phyloP scores from a whole-genome alignment of 2,113 vertebrate genomes.

The Tauraco erythrolophus region DNA sequence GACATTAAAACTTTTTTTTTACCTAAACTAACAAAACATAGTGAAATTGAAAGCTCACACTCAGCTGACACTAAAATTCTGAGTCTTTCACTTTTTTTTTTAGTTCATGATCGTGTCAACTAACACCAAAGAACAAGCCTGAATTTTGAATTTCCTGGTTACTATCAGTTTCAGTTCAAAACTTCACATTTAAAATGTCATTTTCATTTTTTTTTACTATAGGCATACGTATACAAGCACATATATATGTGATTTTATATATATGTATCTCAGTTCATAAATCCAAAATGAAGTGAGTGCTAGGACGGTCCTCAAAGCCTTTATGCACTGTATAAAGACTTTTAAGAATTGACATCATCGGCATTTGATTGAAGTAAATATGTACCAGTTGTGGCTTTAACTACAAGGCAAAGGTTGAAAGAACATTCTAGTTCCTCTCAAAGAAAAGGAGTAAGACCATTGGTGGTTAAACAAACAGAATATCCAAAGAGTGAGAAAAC shows the following conservation, averaged over 20 bases:
- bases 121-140: background rate
- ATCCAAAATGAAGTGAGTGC: background rate
- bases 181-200: constrained; percentile 10
- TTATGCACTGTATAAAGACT: constrained; percentile 23
- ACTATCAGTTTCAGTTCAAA: constrained; percentile 4
- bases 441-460: constrained; percentile 27
- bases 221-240: background rate
- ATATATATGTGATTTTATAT: no score
- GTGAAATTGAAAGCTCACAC: constrained; percentile 31
- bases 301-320: background rate
- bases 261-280: constrained; percentile 5
- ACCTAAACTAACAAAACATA: constrained; percentile 23
- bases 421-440: background rate
- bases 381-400: constrained; percentile 33
- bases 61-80: background rate
- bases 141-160: constrained; percentile 44
- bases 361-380: constrained; percentile 47
- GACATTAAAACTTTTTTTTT: background rate
- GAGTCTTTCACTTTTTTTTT: background rate
- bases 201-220: background rate
- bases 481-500: background rate
- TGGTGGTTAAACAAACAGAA: constrained; percentile 16
- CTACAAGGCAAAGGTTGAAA: constrained; percentile 48
- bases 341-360: constrained; percentile 51
- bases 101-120: background rate